Conservation (phyloP, 1,140 invertebrate genomes). For the Drosophila simulans region DNA sequence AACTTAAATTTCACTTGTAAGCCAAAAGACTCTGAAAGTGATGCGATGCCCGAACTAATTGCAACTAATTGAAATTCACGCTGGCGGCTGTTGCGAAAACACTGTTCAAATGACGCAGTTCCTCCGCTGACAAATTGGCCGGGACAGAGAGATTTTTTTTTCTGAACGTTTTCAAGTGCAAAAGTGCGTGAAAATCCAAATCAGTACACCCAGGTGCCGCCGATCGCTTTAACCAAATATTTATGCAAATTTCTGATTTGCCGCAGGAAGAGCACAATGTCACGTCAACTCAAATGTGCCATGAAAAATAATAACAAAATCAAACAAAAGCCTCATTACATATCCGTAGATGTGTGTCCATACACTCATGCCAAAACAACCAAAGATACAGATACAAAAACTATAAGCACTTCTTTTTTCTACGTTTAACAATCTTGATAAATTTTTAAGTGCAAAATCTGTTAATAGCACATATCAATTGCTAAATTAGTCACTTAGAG, state of each 20-base stretch:
- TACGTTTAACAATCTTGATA: too few species aligned
- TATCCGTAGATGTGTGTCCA: conserved; percentile 6
- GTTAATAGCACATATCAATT: too few species aligned
- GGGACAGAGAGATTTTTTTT: not conserved
- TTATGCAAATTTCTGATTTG: conserved; percentile 69
- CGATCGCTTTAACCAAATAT: conserved; percentile 64
- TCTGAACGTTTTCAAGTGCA: conserved; percentile 43
- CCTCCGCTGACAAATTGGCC: conserved; percentile 25
- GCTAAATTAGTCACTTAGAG: too few species aligned
- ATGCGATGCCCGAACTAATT: conserved; percentile 60
- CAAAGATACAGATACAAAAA: conserved; percentile 9
- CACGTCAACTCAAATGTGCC: conserved; percentile 64
- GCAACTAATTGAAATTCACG: conserved; percentile 71
- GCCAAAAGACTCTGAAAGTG: conserved; percentile 21
- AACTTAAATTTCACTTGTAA: conserved; percentile 36
- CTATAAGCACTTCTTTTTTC: not conserved
- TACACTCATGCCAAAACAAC: conserved; percentile 1
- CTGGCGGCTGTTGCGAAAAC: conserved; percentile 37
- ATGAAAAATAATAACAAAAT: conserved; percentile 57
- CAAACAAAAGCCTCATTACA: conserved; percentile 58
- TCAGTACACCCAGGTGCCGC: conserved; percentile 34
- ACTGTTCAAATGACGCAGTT: conserved; percentile 19
- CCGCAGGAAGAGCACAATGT: conserved; percentile 75
- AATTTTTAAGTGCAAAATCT: too few species aligned
- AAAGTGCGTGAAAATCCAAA: conserved; percentile 69